A percentile compares a stretch with the other conserved stretches of the same genome.
These are phyloP conservation scores for Scomber scombrus DNA, from an alignment of 2,113 vertebrate genomes.

Conservation along the genomic window DNA sequence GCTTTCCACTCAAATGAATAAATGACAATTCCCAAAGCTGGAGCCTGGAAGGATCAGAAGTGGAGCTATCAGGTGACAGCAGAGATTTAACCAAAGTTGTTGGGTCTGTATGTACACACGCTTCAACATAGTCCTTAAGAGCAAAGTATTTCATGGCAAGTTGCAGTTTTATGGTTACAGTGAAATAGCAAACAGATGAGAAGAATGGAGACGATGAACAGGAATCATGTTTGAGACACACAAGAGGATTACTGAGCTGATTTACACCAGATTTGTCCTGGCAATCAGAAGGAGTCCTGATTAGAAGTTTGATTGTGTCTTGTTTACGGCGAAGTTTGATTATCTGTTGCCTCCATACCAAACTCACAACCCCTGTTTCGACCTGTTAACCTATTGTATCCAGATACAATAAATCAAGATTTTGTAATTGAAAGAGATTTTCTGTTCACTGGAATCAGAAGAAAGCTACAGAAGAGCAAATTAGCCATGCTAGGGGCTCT, in stretches of 20 bases:
- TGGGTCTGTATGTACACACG: neutral
- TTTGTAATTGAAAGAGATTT: too few relatives aligned
- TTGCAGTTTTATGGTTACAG: conserved; percentile 30
- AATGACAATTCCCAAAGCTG: conserved; percentile 28
- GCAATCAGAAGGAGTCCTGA: conserved; percentile 28
- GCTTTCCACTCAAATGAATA: conserved; percentile 34
- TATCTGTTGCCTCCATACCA: neutral
- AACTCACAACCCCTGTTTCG: neutral
- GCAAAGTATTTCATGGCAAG: conserved; percentile 18
- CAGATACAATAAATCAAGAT: neutral
- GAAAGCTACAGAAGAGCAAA: too few relatives aligned
- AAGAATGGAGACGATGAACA: conserved; percentile 33
- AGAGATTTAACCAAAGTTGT: neutral
- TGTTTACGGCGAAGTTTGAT: neutral
- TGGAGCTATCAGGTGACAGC: conserved; percentile 48
- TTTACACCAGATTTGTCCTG: conserved; percentile 55
- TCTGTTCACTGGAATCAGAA: too few relatives aligned
- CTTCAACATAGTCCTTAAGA: neutral
- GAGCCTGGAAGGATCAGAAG: conserved; percentile 32
- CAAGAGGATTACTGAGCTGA: conserved; percentile 42
- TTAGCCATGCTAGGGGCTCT: too few relatives aligned
- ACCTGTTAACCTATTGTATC: neutral
- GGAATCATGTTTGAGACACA: conserved; percentile 56
- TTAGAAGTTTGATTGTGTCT: conserved; percentile 34
- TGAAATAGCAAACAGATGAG: conserved; percentile 68